phyloP scores from a whole-genome alignment of 2,113 vertebrate genomes.

The Procavia capensis region DNA sequence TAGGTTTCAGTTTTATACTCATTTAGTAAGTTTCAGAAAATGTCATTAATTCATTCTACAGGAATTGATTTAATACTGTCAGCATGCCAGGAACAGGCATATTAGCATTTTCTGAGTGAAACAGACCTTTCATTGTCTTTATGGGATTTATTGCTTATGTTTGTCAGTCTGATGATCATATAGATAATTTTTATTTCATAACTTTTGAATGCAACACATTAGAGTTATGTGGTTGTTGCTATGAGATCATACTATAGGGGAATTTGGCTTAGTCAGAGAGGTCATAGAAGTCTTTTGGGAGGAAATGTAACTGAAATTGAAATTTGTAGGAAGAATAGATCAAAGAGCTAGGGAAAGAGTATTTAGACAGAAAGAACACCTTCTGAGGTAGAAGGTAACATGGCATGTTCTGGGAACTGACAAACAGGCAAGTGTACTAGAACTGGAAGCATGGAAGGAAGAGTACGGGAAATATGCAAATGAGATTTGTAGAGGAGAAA shows the following conservation, averaged over 20 bases:
- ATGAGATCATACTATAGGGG: neutral
- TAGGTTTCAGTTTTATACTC: neutral
- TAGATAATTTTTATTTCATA: neutral
- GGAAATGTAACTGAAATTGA: neutral
- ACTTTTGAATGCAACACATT: neutral
- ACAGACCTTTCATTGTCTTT: neutral
- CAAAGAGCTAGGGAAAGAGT: neutral
- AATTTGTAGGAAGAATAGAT: neutral
- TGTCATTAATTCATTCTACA: neutral
- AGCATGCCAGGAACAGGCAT: neutral
- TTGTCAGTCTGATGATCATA: neutral
- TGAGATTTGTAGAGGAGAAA: neutral
- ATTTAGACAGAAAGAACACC: neutral
- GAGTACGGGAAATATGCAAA: no score
- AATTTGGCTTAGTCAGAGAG: neutral
- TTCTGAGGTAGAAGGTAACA: neutral
- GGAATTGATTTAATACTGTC: neutral
- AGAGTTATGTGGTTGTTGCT: neutral
- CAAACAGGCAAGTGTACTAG: neutral
- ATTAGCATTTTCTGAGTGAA: no score
- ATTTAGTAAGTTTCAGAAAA: conserved; percentile 27
- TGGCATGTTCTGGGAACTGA: neutral
- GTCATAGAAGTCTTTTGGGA: neutral
- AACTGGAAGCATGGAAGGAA: neutral
- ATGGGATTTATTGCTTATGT: neutral